Evolutionary conservation across 2,888 invertebrate genomes (phyloP), one percentile per base, ranked within the genome.

Genomic region (Punctoribates punctum): DNA sequence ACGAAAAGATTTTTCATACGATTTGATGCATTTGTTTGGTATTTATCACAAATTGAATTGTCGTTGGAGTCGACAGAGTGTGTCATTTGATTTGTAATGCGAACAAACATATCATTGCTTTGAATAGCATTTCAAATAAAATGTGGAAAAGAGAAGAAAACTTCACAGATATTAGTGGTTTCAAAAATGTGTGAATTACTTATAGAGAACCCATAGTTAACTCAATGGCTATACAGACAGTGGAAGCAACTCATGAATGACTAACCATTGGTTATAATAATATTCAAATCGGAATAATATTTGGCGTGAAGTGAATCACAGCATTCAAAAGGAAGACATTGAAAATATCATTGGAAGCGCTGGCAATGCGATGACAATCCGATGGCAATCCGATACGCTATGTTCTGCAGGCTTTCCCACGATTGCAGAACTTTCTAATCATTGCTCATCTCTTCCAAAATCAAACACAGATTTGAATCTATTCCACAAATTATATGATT

Each of bases 81-180:
- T 73, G 17, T 73, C 54, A 73, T 73, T 73, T 42, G 34, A 73
- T 73, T 73, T 73, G 57, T 38, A 73, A 73, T 73, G 15, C 15
- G 15, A 73, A 73, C 29, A 67, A 67, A 34, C 65, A 67, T 67
- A 67, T 38, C 65, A 67, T 67, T 5, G 23, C 20, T 67, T 67
- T 27, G 29, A 67, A 3, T 67, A 38, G 9, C 11, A 42, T 42
- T 42, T 42, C 38, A 20, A 6, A 62, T 38, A 67, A 38, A 23
- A 20, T 54, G 8, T 20, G 5, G 20, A 54, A 5, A 62, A 38
- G 72, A 20, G 38, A 48, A 42, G 27, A 72, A 72, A 72, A 72
- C 72, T 72, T 72, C 46, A 72, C 72, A 72, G 20, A 27, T 72
- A 72, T 72, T 62, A 62, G 1, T 1, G 6, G 27, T 15, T 0